Conservation (phyloP, 2,113 vertebrate species). For the Colistium nudipinnis region DNA sequence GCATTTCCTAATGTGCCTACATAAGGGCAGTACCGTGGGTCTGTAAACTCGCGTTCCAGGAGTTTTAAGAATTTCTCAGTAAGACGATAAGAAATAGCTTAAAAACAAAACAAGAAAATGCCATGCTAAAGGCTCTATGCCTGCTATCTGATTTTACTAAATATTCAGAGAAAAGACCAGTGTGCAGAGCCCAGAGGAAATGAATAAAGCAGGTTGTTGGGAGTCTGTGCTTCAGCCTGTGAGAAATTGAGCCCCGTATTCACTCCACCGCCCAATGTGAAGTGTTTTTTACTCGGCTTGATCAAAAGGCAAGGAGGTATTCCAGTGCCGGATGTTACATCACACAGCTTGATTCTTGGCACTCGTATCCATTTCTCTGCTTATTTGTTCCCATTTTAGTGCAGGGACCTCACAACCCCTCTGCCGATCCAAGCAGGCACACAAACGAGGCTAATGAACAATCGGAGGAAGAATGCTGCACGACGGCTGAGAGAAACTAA, state of each 20-base stretch:
- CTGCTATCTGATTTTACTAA: slow-evolving; percentile 21
- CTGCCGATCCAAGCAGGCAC: slow-evolving; percentile 47
- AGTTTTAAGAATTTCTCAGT: slow-evolving; percentile 24
- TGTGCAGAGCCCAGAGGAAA: slow-evolving; percentile 16
- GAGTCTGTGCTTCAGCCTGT: slow-evolving; percentile 33
- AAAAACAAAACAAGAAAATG: background rate
- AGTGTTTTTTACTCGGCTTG: slow-evolving; percentile 66
- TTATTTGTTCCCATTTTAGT: slow-evolving; percentile 69
- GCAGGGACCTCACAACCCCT: slow-evolving; percentile 45
- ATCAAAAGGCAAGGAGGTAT: slow-evolving; percentile 68
- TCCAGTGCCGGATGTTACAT: slow-evolving; percentile 68
- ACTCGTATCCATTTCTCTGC: slow-evolving; percentile 63
- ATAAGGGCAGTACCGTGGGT: slow-evolving; percentile 18
- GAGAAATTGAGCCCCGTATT: slow-evolving; percentile 58
- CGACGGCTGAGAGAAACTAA: slow-evolving; percentile 55
- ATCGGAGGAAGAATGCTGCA: slow-evolving; percentile 45
- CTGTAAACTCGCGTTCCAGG: slow-evolving; percentile 3
- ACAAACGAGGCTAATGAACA: slow-evolving; percentile 61
- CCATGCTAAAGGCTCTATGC: background rate
- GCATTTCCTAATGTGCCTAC: slow-evolving; percentile 64
- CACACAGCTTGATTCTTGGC: slow-evolving; percentile 66
- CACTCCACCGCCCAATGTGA: slow-evolving; percentile 53
- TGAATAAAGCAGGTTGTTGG: slow-evolving; percentile 36
- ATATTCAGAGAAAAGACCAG: slow-evolving; percentile 45
- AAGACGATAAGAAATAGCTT: background rate